Evolutionary conservation across 1,140 invertebrate species (phyloP).

Genomic region (Pogonus chalceus): DNA sequence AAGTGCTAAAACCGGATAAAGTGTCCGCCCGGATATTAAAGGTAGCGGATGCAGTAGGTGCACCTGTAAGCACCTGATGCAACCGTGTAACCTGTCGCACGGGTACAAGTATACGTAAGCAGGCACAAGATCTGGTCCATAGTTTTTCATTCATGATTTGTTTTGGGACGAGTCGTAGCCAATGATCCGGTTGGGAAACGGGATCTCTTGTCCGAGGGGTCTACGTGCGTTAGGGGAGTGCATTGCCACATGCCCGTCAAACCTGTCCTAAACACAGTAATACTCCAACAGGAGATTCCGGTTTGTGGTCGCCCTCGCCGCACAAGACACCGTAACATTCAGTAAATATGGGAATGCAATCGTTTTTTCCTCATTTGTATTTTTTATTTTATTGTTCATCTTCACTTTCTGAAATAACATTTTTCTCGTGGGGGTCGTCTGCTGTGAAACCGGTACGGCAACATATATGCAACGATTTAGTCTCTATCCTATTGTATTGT

Average conservation of each 20-base stretch:
- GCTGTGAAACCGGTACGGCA: too few relatives aligned
- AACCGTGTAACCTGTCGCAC: background rate
- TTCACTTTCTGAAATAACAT: too few relatives aligned
- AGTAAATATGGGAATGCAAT: background rate
- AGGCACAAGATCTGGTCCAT: background rate
- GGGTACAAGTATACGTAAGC: background rate
- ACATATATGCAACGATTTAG: too few relatives aligned
- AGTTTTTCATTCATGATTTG: slow-evolving; percentile 4
- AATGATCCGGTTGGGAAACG: slow-evolving; percentile 4
- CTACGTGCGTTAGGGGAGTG: background rate
- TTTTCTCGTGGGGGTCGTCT: too few relatives aligned
- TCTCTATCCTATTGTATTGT: too few relatives aligned
- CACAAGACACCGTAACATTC: background rate
- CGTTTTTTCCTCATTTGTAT: too few relatives aligned
- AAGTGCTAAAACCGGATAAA: too few relatives aligned
- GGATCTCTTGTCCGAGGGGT: slow-evolving; percentile 1
- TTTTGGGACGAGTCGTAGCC: background rate
- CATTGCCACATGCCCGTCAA: slow-evolving; percentile 21
- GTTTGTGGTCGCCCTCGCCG: background rate
- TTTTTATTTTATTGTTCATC: too few relatives aligned
- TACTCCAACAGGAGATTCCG: background rate
- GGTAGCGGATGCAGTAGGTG: background rate
- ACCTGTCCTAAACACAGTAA: slow-evolving; percentile 16
- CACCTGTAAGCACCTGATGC: background rate
- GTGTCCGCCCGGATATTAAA: background rate